Evolutionary conservation across 30 jellyfish, hydroid and myxozoan species (phyloP).

Genomic region (Aurelia coerulea): DNA sequence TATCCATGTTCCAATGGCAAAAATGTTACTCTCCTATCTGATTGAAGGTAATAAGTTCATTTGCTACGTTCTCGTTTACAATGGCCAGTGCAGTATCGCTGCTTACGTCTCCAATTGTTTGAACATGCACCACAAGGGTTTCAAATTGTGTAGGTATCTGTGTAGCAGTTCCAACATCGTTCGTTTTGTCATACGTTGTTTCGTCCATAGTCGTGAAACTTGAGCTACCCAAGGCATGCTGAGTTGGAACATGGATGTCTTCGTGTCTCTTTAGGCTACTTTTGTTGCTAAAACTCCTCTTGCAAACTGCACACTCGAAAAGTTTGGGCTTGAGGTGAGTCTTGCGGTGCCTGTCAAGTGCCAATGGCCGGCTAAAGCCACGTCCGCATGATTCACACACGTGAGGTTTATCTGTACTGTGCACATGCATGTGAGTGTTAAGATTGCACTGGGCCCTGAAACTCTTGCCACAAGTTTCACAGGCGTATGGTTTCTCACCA

Average conservation of each 20-base stretch:
- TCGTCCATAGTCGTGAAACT: too few species aligned
- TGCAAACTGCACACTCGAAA: conserved; percentile 44
- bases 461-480: conserved; percentile 46
- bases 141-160: too few species aligned
- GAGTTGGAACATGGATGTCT: conserved; percentile 19
- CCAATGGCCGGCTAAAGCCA: conserved; percentile 46
- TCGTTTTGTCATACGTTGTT: too few species aligned
- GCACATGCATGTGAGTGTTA: conserved; percentile 63
- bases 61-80: too few species aligned
- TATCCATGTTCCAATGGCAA: too few species aligned
- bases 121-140: too few species aligned
- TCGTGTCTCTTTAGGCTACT: conserved; percentile 28
- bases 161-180: too few species aligned
- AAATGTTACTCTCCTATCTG: too few species aligned
- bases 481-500: conserved; percentile 55
- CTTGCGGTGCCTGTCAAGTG: conserved; percentile 54
- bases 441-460: conserved; percentile 77
- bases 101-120: too few species aligned
- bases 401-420: conserved; percentile 54
- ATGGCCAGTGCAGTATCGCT: too few species aligned
- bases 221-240: background rate
- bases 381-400: conserved; percentile 54
- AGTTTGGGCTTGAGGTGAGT: conserved; percentile 30
- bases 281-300: conserved; percentile 20
- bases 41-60: background rate